A percentile compares a stretch with the other conserved stretches of the same genome.
These are phyloP conservation scores for Conopomorpha cramerella DNA, from an alignment of 1,140 invertebrate species.

Conservation along the genomic window DNA sequence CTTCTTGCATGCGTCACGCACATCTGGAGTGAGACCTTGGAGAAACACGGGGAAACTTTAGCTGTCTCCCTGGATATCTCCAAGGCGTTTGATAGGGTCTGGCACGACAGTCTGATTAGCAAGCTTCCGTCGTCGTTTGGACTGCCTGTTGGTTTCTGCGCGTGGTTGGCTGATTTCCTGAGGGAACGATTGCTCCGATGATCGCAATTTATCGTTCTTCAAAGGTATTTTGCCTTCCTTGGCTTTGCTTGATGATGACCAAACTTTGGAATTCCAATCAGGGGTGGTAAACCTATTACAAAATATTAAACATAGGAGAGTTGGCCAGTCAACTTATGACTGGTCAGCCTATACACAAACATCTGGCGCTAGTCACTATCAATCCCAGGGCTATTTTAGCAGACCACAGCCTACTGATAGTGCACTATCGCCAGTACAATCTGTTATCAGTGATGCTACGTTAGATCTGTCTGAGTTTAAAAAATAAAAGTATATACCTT, in stretches of 20 bases:
- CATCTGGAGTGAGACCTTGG: no score
- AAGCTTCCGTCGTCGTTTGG: no score
- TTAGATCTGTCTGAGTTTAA: constrained; percentile 10
- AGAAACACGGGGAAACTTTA: no score
- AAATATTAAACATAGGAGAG: constrained; percentile 11
- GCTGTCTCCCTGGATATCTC: no score
- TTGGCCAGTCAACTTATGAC: constrained; percentile 4
- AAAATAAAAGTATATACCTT: constrained; percentile 10
- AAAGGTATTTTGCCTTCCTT: constrained; percentile 10
- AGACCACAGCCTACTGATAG: constrained; percentile 2
- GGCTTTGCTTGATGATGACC: constrained; percentile 9
- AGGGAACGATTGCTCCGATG: constrained; percentile 6
- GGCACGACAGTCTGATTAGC: no score
- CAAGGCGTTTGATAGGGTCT: no score
- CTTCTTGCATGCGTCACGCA: no score
- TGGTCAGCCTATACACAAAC: constrained; percentile 4
- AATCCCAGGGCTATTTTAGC: constrained; percentile 4
- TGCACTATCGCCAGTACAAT: constrained; percentile 7
- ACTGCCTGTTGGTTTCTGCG: no score
- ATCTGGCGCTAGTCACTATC: constrained; percentile 4
- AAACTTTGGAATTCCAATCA: constrained; percentile 16
- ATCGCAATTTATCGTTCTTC: constrained; percentile 13
- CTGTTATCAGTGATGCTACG: constrained; percentile 5
- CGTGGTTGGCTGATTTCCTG: no score
- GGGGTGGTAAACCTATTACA: constrained; percentile 13